These are phyloP conservation scores for Protaetia brevitarsis DNA, from an alignment of 1,140 invertebrate genomes.

Conservation along the genomic window DNA sequence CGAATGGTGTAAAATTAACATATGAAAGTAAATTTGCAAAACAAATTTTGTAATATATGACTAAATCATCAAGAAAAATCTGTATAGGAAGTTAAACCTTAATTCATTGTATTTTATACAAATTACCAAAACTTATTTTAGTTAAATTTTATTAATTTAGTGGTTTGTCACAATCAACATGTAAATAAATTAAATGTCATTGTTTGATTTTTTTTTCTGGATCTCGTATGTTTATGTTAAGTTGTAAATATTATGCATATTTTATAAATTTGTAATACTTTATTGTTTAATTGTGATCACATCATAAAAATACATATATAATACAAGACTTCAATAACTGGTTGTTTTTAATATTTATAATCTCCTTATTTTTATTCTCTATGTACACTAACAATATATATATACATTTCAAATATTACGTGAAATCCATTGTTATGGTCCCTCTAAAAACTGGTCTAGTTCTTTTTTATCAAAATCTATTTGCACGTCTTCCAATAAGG, in stretches of 20 bases:
- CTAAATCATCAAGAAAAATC: not conserved
- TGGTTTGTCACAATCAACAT: not conserved
- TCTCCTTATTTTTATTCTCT: not conserved
- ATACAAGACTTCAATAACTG: conserved; percentile 9
- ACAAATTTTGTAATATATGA: not conserved
- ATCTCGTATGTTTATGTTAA: conserved; percentile 19
- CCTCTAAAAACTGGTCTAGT: conserved; percentile 42
- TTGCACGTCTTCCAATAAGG: conserved; percentile 47
- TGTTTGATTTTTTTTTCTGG: conserved; percentile 5
- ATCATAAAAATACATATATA: conserved; percentile 15
- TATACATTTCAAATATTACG: too few species aligned
- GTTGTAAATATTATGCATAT: conserved; percentile 19
- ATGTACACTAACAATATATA: not conserved
- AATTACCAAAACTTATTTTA: not conserved
- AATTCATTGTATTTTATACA: not conserved
- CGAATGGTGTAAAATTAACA: not conserved
- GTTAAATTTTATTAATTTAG: not conserved
- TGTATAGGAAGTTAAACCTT: not conserved
- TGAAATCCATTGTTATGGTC: not conserved
- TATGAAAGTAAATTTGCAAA: not conserved
- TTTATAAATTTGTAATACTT: conserved; percentile 21
- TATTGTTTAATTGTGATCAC: conserved; percentile 22
- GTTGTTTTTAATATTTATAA: not conserved
- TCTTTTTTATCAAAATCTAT: conserved; percentile 46
- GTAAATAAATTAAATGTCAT: conserved; percentile 11